Evolutionary conservation across 2,113 vertebrate species (phyloP).

Genomic region (Crotalus tigris): DNA sequence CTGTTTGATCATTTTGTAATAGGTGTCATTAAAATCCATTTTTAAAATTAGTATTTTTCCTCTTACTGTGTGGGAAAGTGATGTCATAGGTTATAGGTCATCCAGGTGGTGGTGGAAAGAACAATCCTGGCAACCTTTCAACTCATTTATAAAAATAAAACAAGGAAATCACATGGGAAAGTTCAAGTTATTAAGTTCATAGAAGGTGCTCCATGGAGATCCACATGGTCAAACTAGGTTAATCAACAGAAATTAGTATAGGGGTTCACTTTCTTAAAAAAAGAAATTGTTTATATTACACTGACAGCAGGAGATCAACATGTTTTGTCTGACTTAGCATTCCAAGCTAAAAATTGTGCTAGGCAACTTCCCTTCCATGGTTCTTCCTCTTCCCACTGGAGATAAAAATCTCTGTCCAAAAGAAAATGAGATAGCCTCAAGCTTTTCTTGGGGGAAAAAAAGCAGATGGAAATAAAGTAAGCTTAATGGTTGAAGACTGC

Average conservation of each 20-base stretch:
- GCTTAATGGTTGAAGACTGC: not conserved
- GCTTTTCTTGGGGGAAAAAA: not conserved
- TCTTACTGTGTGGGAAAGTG: not conserved
- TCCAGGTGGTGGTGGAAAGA: not conserved
- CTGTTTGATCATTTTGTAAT: not conserved
- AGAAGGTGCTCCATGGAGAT: not conserved
- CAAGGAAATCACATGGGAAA: constrained; percentile 8
- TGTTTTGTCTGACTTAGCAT: not conserved
- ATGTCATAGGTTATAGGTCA: not conserved
- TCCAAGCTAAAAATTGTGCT: not conserved
- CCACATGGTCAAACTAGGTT: not conserved
- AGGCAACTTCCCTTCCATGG: not conserved
- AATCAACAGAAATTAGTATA: constrained; percentile 1
- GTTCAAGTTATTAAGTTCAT: constrained; percentile 11
- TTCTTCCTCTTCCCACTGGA: not conserved
- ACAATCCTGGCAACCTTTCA: not conserved
- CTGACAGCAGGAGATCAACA: not conserved
- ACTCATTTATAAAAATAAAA: constrained; percentile 1
- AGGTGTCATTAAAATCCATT: not conserved
- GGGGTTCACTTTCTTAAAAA: not conserved
- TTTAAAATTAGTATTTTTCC: constrained; percentile 10
- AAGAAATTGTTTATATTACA: not conserved
- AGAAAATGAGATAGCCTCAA: not conserved
- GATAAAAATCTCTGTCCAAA: not conserved
- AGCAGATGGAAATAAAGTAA: not conserved